These are phyloP conservation scores for Drosophila burlai DNA, from an alignment of 1,140 invertebrate species.

Conservation along the genomic window DNA sequence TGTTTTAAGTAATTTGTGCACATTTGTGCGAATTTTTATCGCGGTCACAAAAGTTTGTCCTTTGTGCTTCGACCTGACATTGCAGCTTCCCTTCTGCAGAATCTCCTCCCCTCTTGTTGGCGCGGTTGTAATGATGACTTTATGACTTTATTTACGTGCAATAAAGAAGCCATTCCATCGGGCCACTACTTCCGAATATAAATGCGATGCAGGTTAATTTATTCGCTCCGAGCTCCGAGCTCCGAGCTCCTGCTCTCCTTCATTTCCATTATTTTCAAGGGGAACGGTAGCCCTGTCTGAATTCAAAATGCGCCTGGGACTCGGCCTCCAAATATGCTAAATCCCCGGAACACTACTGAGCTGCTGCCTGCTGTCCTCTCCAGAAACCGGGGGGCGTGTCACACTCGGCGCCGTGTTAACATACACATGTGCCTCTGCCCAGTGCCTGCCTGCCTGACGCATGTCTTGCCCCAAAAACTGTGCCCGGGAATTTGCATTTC, in stretches of 20 bases:
- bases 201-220: slow-evolving; percentile 78
- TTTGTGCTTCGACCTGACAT: slow-evolving; percentile 43
- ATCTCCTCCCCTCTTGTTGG: slow-evolving; percentile 41
- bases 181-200: slow-evolving; percentile 62
- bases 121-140: slow-evolving; percentile 78
- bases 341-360: slow-evolving; percentile 34
- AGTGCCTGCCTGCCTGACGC: slow-evolving; percentile 29
- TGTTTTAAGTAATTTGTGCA: slow-evolving; percentile 79
- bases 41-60: slow-evolving; percentile 74
- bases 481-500: slow-evolving; percentile 68
- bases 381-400: slow-evolving; percentile 30
- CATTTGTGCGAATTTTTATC: slow-evolving; percentile 78
- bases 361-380: slow-evolving; percentile 23
- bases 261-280: slow-evolving; percentile 36
- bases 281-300: slow-evolving; percentile 15
- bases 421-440: slow-evolving; percentile 26
- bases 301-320: slow-evolving; percentile 59
- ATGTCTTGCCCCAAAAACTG: slow-evolving; percentile 45
- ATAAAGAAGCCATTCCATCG: slow-evolving; percentile 69
- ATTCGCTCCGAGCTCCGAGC: slow-evolving; percentile 40
- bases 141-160: slow-evolving; percentile 82
- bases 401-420: slow-evolving; percentile 36
- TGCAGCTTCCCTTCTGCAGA: slow-evolving; percentile 1
- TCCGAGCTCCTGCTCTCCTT: slow-evolving; percentile 20
- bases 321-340: slow-evolving; percentile 62